Evolutionary conservation across 2,888 invertebrate genomes (phyloP), one percentile per base, ranked within the genome.

Genomic region (Trypoxylon attenuatum): DNA sequence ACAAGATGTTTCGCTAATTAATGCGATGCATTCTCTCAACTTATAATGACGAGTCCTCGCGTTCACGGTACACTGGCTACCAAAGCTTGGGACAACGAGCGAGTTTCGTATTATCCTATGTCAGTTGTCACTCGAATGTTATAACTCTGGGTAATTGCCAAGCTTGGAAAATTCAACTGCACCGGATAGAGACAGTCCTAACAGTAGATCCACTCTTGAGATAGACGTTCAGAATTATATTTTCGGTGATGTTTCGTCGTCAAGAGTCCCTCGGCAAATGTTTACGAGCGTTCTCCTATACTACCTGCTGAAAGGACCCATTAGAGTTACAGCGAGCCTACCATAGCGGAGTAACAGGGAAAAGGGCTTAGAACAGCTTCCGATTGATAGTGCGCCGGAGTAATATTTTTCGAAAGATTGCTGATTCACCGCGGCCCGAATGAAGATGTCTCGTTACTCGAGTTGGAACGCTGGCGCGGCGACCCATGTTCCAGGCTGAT

Each of bases 401-500:
- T 19, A 50, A 59, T 70, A 65, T 57, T 65, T 71, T 69, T 53
- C 53, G 33, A 54, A 38, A 56, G 47, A 49, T 56, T 45, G 71
- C 66, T 74, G 77, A 79, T 66, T 78, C 77, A 77, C 67, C 60
- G 43, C 46, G 38, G 55, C 54, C 67, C 64, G 70, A 73, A 72
- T 79, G 73, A 56, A 60, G 64, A 69, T 73, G 69, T 76, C 79
- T 79, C 74, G 76, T 80, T 79, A 80, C 74, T 56, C 57, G 38
- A 63, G 69, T 68, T 71, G 67, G 77, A 69, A 76, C 67, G 76
- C 78, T 77, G 76, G 78, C 77, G n/a, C n/a, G n/a, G n/a, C n/a
- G 76, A 72, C 73, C 68, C 71, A 63, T 69, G 54, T 78, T 73
- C 70, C 71, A 45, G 67, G 64, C 57, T 74, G 77, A 73, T 77